Percentiles rank a stretch among this genome's conserved stretches.
phyloP scores from a whole-genome alignment of 2,888 invertebrate species.

The Tuberolachnus salignus region DNA sequence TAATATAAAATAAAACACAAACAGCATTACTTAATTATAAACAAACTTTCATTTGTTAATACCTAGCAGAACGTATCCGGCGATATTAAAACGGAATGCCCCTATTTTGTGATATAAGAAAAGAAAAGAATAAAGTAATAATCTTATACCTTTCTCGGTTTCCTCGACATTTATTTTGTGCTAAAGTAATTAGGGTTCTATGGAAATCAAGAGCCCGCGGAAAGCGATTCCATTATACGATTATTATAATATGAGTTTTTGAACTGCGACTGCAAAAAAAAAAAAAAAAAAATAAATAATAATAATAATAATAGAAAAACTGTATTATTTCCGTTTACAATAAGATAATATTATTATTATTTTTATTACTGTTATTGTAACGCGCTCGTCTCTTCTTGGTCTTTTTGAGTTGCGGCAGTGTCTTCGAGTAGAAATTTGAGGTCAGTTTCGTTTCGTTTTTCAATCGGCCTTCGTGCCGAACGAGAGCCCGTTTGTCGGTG shows the following conservation, averaged over 20 bases:
- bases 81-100: constrained; percentile 1
- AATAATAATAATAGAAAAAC: no score
- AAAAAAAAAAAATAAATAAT: no score
- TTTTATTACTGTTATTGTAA: no score
- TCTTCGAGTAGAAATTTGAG: background rate
- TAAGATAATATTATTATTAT: background rate
- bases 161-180: constrained; percentile 7
- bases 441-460: background rate
- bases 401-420: no score
- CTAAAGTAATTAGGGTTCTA: constrained; percentile 16
- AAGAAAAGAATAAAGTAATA: background rate
- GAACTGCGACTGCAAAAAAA: no score
- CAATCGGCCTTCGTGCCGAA: no score
- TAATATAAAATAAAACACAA: background rate
- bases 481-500: no score
- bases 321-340: background rate
- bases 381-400: no score
- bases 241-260: background rate
- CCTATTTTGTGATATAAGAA: background rate
- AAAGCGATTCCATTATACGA: constrained; percentile 8
- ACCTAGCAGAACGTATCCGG: background rate
- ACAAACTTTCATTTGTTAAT: constrained; percentile 24
- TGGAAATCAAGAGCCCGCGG: background rate
- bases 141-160: background rate
- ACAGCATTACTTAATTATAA: constrained; percentile 31